Percentiles rank a stretch among this genome's conserved stretches.
Conservation (phyloP, 2,888 invertebrate species). For the Trachelus stipa region DNA sequence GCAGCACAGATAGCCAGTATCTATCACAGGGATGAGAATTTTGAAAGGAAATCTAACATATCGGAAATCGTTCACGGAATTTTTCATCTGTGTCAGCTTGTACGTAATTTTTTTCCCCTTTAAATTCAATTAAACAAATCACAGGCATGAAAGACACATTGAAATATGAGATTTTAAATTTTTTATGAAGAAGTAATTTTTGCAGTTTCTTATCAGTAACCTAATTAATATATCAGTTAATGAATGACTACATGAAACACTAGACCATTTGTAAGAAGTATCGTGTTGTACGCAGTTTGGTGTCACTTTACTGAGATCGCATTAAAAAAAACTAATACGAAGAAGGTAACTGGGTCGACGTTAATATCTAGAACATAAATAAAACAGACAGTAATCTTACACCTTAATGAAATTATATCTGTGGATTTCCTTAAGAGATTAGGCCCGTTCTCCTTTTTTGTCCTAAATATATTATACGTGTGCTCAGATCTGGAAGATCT, state of each 20-base stretch:
- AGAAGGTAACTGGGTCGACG: not conserved
- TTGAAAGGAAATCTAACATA: conserved; percentile 47
- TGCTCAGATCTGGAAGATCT: not conserved
- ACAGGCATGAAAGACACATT: not conserved
- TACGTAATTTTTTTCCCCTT: conserved; percentile 25
- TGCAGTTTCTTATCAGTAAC: not conserved
- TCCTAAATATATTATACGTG: not conserved
- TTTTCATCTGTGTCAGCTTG: conserved; percentile 51
- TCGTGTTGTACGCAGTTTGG: not conserved
- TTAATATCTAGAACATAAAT: not conserved
- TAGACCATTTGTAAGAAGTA: not conserved
- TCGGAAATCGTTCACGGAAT: conserved; percentile 52
- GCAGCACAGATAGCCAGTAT: conserved; percentile 51
- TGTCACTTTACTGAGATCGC: not conserved
- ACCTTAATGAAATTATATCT: not conserved
- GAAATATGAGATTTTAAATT: not conserved
- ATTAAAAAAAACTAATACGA: not conserved
- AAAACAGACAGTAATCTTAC: not conserved
- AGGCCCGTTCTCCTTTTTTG: not conserved
- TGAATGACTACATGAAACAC: not conserved
- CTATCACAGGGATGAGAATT: conserved; percentile 41
- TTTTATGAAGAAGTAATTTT: not conserved
- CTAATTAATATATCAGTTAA: not conserved
- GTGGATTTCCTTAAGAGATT: not conserved
- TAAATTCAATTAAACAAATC: not conserved